Conservation (phyloP, 2,888 invertebrate genomes). For the Himalopsyche anomala region DNA sequence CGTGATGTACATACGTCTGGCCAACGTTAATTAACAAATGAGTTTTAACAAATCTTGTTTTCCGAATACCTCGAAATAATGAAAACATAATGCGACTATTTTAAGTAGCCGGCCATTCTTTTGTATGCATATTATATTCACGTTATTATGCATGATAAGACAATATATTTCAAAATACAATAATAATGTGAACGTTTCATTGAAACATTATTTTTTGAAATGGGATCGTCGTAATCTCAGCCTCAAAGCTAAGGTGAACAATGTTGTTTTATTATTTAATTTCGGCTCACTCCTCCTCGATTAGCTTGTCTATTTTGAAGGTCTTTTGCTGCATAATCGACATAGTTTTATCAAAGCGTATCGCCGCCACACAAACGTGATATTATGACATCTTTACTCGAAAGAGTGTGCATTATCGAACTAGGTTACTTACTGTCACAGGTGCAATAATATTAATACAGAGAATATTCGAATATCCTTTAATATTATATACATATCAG, state of each 20-base stretch:
- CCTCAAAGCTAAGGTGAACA: not conserved
- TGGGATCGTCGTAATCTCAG: slow-evolving; percentile 16
- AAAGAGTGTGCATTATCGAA: too few species aligned
- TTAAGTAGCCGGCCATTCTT: not conserved
- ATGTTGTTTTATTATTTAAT: slow-evolving; percentile 10
- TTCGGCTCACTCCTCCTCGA: not conserved
- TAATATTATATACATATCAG: too few species aligned
- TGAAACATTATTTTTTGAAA: not conserved
- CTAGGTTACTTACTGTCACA: too few species aligned
- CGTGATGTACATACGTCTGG: too few species aligned
- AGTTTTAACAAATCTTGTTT: too few species aligned
- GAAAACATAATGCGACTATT: too few species aligned
- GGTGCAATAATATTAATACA: too few species aligned
- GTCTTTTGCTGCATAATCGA: slow-evolving; percentile 11
- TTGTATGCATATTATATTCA: not conserved
- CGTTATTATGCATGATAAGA: not conserved
- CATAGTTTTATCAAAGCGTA: not conserved
- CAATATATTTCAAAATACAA: not conserved
- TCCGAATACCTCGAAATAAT: too few species aligned
- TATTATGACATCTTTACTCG: not conserved
- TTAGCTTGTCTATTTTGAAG: not conserved
- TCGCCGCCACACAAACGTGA: not conserved
- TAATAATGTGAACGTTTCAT: not conserved
- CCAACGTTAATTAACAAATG: too few species aligned
- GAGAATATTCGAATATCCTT: too few species aligned